Evolutionary conservation across 1,140 invertebrate genomes (phyloP).

Genomic region (Ectropis grisescens): DNA sequence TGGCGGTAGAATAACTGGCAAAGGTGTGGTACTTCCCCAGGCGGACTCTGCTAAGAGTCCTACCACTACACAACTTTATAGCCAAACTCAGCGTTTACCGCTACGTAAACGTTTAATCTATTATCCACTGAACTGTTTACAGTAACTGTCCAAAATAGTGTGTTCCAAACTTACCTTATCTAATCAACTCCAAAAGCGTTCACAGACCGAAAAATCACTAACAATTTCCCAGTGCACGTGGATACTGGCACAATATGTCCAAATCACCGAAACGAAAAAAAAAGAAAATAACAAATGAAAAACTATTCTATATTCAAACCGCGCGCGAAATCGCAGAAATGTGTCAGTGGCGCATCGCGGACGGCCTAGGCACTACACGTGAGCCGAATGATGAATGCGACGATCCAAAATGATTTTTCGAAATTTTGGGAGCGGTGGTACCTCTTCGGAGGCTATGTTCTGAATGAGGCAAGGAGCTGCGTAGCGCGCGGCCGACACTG

Average conservation of each 20-base stretch:
- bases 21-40: too few relatives aligned
- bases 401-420: constrained; percentile 39
- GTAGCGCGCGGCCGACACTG: constrained; percentile 48
- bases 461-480: too few relatives aligned
- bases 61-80: too few relatives aligned
- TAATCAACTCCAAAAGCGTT: too few relatives aligned
- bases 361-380: constrained; percentile 52
- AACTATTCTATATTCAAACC: constrained; percentile 63
- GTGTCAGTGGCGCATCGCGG: constrained; percentile 61
- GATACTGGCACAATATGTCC: constrained; percentile 27
- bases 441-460: constrained; percentile 30
- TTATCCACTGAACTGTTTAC: too few relatives aligned
- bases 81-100: too few relatives aligned
- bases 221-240: constrained; percentile 16
- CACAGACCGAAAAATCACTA: too few relatives aligned
- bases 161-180: too few relatives aligned
- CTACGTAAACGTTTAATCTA: too few relatives aligned
- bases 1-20: too few relatives aligned
- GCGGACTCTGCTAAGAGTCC: too few relatives aligned
- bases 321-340: constrained; percentile 58
- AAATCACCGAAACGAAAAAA: constrained; percentile 43
- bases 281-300: constrained; percentile 31
- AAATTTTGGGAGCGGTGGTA: constrained; percentile 45
- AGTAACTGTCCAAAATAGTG: too few relatives aligned
- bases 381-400: constrained; percentile 35